Evolutionary conservation across 2,888 invertebrate genomes (phyloP), one percentile per base, ranked within the genome.

Genomic region (Agrilus biguttatus): DNA sequence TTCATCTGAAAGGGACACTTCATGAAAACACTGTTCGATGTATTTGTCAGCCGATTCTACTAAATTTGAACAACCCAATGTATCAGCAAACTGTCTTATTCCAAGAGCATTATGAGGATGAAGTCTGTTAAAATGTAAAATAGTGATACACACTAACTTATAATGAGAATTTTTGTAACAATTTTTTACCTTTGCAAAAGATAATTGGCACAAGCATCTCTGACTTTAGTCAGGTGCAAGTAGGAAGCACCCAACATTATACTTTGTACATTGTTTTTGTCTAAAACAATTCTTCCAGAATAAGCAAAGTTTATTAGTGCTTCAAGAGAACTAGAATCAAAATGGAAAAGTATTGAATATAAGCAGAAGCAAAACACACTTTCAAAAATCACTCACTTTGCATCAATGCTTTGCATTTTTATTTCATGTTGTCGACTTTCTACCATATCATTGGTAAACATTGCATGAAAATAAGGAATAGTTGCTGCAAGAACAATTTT

Each of bases 381-480:
- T 36, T 34, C 35, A 23, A 19, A 17, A 32, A 32, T 33, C 1
- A 36, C 72, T 67, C 70, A 83, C 83, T 71, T 70, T 32, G 85
- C 77, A 56, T 88, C 87, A 50, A 88, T 82, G 52, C 84, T 85
- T 58, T 83, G 78, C 68, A 90, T 80, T 36, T 77, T 78, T 40
- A 90, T 83, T 60, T 86, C 86, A 56, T 77, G 78, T 55, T 84
- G 81, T 49, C 81, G 78, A 50, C 84, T 80, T 65, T 91, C 90
- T 6, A 81, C 76, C 87, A 91, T 87, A 59, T 89, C 85, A 62
- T 82, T 79, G 21, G 84, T 83, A 60, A 91, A 91, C 91, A 91
- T 91, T 10, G 84, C 86, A 66, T 84, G 78, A 57, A 91, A 91
- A 64, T 89, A 91, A 8, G 90, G 90, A 60, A 90, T 85, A 13